These are phyloP conservation scores for Araneus ventricosus DNA, from an alignment of 1,140 invertebrate species.

Conservation along the genomic window DNA sequence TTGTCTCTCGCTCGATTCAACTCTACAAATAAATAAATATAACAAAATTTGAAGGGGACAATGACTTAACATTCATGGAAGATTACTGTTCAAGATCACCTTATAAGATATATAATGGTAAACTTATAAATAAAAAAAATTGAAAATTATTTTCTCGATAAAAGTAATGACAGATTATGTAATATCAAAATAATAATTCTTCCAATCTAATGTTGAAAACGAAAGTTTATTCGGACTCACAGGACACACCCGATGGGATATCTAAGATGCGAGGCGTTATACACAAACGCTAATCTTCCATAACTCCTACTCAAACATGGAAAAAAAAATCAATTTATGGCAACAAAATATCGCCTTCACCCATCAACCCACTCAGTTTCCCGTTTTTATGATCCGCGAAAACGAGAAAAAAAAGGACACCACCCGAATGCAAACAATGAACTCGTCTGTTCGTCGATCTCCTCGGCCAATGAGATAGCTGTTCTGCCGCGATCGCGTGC, in stretches of 20 bases:
- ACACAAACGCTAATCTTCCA: background rate
- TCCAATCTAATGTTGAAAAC: background rate
- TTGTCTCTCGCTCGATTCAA: too few relatives aligned
- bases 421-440: conserved; percentile 58
- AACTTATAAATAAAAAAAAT: too few relatives aligned
- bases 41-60: too few relatives aligned
- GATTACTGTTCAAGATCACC: too few relatives aligned
- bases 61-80: too few relatives aligned
- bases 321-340: conserved; percentile 38
- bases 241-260: conserved; percentile 15
- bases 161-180: too few relatives aligned
- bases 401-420: conserved; percentile 19
- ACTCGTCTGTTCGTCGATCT: conserved; percentile 17
- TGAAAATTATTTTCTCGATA: too few relatives aligned
- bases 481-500: conserved; percentile 24
- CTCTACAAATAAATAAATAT: too few relatives aligned
- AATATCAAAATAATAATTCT: background rate
- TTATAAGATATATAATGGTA: too few relatives aligned
- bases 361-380: conserved; percentile 36
- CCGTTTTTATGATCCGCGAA: conserved; percentile 2
- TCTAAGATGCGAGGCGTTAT: conserved; percentile 9
- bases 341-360: conserved; percentile 23
- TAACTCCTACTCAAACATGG: conserved; percentile 6
- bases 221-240: background rate
- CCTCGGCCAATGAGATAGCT: conserved; percentile 7